Percentiles rank a stretch among this genome's conserved stretches.
phyloP scores from a whole-genome alignment of 2,797 vertebrate genomes.

The Vespertilio murinus region DNA sequence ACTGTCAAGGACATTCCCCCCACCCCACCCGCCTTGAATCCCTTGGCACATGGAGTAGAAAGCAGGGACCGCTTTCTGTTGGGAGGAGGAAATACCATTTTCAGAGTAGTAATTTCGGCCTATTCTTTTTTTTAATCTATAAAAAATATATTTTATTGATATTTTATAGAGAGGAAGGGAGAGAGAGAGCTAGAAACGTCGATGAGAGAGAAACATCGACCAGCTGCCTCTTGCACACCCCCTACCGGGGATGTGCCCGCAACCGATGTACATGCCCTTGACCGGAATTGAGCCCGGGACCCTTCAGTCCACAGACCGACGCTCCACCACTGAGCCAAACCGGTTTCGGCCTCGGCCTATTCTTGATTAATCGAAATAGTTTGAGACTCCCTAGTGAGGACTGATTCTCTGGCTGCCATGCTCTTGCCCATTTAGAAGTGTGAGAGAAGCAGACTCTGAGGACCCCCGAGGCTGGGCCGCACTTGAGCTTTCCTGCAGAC shows the following conservation, averaged over 20 bases:
- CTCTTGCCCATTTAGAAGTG: neutral
- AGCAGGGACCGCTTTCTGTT: neutral
- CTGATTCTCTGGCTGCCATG: neutral
- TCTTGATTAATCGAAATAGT: neutral
- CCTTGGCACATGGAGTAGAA: neutral
- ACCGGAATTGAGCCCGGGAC: no score
- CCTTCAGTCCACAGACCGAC: no score
- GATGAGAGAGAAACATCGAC: no score
- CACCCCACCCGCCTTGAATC: neutral
- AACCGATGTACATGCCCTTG: no score
- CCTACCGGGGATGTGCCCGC: no score
- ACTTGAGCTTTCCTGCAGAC: neutral
- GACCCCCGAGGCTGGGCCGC: neutral
- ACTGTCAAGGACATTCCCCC: constrained; percentile 14
- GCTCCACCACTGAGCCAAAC: no score
- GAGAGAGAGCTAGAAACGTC: no score
- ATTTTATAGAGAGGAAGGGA: no score
- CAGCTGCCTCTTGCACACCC: no score
- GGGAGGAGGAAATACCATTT: neutral
- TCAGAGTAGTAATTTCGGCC: constrained; percentile 1
- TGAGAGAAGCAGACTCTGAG: neutral
- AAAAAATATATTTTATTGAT: no score
- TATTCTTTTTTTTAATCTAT: no score
- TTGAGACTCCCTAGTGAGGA: neutral
- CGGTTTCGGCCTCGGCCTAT: neutral